These are phyloP conservation scores for Diarsia mendica DNA, from an alignment of 2,888 invertebrate genomes.

Conservation along the genomic window DNA sequence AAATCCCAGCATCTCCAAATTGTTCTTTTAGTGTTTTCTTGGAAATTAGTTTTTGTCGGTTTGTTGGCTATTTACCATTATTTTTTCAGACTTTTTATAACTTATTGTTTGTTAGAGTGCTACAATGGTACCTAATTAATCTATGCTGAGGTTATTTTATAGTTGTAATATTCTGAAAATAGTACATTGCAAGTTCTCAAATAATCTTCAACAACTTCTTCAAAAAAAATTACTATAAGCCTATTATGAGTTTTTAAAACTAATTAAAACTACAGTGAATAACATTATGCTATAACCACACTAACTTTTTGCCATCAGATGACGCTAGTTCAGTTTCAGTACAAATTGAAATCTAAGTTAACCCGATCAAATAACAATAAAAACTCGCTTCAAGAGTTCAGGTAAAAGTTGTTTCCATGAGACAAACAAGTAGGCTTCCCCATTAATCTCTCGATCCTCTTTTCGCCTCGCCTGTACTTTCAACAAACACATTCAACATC, in stretches of 20 bases:
- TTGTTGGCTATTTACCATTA: background rate
- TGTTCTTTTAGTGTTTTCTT: background rate
- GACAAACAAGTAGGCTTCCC: slow-evolving; percentile 9
- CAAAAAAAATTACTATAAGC: background rate
- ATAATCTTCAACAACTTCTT: background rate
- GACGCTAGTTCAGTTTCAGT: background rate
- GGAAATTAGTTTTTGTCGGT: background rate
- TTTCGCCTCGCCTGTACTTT: slow-evolving; percentile 29
- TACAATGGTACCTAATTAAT: background rate
- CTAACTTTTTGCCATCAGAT: background rate
- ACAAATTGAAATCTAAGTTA: background rate
- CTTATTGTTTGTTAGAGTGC: background rate
- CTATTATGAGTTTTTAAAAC: background rate
- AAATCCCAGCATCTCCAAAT: slow-evolving; percentile 91
- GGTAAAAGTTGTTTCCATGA: background rate
- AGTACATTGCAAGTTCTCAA: background rate
- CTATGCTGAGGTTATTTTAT: background rate
- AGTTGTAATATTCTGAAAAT: background rate
- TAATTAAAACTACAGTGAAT: background rate
- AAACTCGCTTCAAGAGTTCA: background rate
- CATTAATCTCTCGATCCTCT: slow-evolving; percentile 4
- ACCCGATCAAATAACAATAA: background rate
- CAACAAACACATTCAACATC: slow-evolving; percentile 36
- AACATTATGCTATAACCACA: no score
- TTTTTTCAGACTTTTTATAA: background rate